phyloP scores from a whole-genome alignment of 2,113 vertebrate species.

The Xenotilapia caudafasciata region DNA sequence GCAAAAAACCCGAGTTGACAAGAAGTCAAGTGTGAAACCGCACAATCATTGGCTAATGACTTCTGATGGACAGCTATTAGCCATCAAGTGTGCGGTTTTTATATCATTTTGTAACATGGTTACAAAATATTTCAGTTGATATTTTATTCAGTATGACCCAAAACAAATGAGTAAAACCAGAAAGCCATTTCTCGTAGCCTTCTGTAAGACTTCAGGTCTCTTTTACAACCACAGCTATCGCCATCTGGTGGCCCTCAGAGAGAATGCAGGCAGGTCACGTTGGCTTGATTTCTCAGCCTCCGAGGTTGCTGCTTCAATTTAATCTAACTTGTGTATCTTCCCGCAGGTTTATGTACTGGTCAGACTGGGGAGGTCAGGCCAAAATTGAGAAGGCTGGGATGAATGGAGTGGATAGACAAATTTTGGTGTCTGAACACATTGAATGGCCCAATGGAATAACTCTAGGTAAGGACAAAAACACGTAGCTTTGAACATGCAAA shows the following conservation, averaged over 20 bases:
- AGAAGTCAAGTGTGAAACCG: neutral
- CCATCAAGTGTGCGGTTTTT: neutral
- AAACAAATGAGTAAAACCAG: neutral
- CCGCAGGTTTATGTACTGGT: constrained; percentile 96
- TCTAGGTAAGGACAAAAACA: constrained; percentile 74
- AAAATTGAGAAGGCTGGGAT: constrained; percentile 96
- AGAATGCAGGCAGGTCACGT: neutral
- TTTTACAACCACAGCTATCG: neutral
- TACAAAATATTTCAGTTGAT: neutral
- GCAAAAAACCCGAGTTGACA: neutral
- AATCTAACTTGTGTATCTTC: neutral
- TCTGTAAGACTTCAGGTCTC: neutral
- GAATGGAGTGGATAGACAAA: constrained; percentile 85
- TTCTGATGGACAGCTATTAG: neutral
- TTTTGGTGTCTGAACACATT: constrained; percentile 88
- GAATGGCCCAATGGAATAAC: constrained; percentile 99
- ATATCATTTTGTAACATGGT: neutral
- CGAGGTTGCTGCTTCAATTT: neutral
- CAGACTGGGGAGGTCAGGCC: constrained; percentile 92
- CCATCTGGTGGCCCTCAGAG: neutral
- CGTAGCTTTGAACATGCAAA: neutral
- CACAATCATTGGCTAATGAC: neutral
- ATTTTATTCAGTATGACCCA: neutral
- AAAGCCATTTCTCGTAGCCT: neutral
- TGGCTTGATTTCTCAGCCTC: neutral